Percentiles rank a stretch among this genome's conserved stretches.
phyloP scores from a whole-genome alignment of 2,113 vertebrate genomes.

The Shinisaurus crocodilurus region DNA sequence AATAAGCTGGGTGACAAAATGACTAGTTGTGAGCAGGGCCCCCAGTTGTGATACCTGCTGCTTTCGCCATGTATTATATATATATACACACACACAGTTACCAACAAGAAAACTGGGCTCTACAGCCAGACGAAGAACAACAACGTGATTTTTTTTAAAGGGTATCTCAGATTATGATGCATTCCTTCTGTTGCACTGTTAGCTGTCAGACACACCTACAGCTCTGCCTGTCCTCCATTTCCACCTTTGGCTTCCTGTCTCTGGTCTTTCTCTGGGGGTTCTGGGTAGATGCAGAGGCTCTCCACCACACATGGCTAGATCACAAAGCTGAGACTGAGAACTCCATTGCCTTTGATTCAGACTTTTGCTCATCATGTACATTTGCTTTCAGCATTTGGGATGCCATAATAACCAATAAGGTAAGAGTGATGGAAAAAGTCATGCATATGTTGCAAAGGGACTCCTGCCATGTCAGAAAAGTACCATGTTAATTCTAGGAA shows the following conservation, averaged over 20 bases:
- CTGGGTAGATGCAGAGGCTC: background rate
- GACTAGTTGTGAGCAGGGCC: no score
- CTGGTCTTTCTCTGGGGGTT: background rate
- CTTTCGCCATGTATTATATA: no score
- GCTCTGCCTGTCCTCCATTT: background rate
- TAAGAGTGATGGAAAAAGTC: background rate
- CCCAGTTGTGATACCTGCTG: no score
- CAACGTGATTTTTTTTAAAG: no score
- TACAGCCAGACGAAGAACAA: no score
- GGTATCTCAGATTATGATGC: no score
- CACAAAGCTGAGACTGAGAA: background rate
- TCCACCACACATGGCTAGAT: background rate
- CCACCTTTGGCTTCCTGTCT: background rate
- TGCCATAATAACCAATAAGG: background rate
- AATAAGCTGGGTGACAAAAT: no score
- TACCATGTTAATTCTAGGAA: background rate
- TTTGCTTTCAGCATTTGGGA: background rate
- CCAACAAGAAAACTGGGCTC: no score
- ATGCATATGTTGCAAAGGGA: background rate
- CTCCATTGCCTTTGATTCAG: background rate
- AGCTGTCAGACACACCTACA: background rate
- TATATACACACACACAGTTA: no score
- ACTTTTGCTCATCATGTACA: background rate
- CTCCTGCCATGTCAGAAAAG: background rate
- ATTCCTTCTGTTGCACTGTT: background rate